phyloP scores from a whole-genome alignment of 2,888 invertebrate species.

The Helobdella robusta region DNA sequence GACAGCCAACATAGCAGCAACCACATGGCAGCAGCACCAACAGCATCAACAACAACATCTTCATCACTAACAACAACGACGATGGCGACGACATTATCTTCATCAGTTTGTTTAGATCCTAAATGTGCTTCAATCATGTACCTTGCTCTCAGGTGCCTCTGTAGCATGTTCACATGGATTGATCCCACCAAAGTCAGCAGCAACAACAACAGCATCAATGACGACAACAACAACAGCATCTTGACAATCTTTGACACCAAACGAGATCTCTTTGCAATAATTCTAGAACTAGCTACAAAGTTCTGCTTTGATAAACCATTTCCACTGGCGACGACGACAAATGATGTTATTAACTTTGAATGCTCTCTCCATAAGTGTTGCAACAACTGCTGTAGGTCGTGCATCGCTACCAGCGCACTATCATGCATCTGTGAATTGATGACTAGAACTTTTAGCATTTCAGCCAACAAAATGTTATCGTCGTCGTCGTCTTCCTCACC shows the following conservation, averaged over 20 bases:
- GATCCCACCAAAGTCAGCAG: constrained; percentile 55
- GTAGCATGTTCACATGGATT: constrained; percentile 59
- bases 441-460: too few relatives aligned
- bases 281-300: background rate
- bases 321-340: too few relatives aligned
- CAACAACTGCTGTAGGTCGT: too few relatives aligned
- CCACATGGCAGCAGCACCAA: background rate
- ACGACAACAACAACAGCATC: constrained; percentile 44
- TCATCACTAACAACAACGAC: background rate
- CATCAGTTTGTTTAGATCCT: background rate
- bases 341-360: too few relatives aligned
- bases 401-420: too few relatives aligned
- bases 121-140: constrained; percentile 40
- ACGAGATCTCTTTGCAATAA: background rate
- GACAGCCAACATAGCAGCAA: background rate
- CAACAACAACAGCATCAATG: too few relatives aligned
- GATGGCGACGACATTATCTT: background rate
- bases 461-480: too few relatives aligned
- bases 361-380: too few relatives aligned
- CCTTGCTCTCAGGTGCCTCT: constrained; percentile 54
- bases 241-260: background rate
- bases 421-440: too few relatives aligned
- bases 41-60: background rate
- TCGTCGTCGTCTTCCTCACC: too few relatives aligned
- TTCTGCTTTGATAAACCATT: too few relatives aligned